A percentile compares a stretch with the other conserved stretches of the same genome.
These are phyloP conservation scores for Trissolcus brochymenae DNA, from an alignment of 2,888 invertebrate genomes.

Conservation along the genomic window DNA sequence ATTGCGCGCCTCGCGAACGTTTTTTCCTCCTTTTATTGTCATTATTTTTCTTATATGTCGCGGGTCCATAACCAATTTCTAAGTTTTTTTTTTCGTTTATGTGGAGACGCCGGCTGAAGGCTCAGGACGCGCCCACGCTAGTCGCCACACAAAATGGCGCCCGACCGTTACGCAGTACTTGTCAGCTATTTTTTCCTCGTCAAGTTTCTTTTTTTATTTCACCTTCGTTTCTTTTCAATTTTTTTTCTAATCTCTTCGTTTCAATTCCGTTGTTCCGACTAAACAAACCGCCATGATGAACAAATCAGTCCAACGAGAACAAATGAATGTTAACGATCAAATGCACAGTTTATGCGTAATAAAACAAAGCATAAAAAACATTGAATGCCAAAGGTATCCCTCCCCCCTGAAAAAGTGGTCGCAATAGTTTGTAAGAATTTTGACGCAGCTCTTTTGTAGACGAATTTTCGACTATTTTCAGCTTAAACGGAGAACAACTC, in stretches of 20 bases:
- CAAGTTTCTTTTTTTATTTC: not conserved
- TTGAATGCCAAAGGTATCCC: constrained; percentile 22
- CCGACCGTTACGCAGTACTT: constrained; percentile 7
- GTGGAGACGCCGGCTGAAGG: constrained; percentile 70
- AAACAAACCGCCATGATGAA: not conserved
- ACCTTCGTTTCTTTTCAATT: not conserved
- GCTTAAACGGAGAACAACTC: constrained; percentile 67
- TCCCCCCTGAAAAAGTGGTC: constrained; percentile 32
- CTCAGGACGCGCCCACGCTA: constrained; percentile 70
- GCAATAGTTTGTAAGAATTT: constrained; percentile 65
- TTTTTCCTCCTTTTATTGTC: constrained; percentile 6
- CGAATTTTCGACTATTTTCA: constrained; percentile 67
- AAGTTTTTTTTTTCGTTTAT: not conserved
- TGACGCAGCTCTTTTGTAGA: constrained; percentile 58
- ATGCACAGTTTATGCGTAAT: constrained; percentile 45
- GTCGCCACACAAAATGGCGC: constrained; percentile 42
- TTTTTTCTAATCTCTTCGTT: not conserved
- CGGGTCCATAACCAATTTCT: not conserved
- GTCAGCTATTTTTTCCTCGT: not conserved
- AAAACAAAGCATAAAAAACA: constrained; percentile 5
- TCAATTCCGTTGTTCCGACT: not conserved
- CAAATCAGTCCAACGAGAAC: not conserved
- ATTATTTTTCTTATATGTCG: constrained; percentile 25
- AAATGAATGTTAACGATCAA: constrained; percentile 2
- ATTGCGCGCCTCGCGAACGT: constrained; percentile 10